A percentile compares a stretch with the other conserved stretches of the same genome.
These are phyloP conservation scores for Microcaecilia unicolor DNA, from an alignment of 2,797 vertebrate species.

Conservation along the genomic window DNA sequence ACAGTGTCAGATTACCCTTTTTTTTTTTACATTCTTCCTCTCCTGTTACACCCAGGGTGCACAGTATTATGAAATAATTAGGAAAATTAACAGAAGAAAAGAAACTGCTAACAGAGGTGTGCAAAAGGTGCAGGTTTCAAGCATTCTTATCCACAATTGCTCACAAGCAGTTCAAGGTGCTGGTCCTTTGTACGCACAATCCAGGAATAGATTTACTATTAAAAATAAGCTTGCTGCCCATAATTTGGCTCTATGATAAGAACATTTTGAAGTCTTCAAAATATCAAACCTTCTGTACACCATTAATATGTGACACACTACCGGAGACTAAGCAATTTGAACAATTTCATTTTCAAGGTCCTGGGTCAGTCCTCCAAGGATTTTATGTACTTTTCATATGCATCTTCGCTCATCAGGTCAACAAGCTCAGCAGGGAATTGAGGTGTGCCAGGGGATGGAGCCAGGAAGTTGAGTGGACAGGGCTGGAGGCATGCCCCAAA, in stretches of 20 bases:
- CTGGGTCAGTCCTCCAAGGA: constrained; percentile 79
- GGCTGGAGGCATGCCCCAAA: no score
- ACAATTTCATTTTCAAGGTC: constrained; percentile 28
- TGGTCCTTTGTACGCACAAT: neutral
- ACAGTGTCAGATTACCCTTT: constrained; percentile 3
- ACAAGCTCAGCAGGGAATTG: constrained; percentile 84
- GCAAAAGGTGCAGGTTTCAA: constrained; percentile 1
- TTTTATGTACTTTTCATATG: constrained; percentile 85
- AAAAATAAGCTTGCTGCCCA: neutral
- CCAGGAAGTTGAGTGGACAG: no score
- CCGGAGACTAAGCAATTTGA: constrained; percentile 15
- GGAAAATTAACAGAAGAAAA: neutral
- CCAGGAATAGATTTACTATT: neutral
- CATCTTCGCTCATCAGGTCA: constrained; percentile 83
- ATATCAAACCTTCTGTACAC: constrained; percentile 12
- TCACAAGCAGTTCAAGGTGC: constrained; percentile 8
- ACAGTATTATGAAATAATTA: no score
- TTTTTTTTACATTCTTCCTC: constrained; percentile 5
- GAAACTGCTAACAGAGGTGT: neutral
- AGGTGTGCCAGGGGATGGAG: no score
- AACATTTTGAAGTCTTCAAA: constrained; percentile 9
- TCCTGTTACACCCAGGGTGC: constrained; percentile 3
- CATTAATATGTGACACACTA: constrained; percentile 43
- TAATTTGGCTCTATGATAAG: neutral
- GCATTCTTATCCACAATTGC: constrained; percentile 11